Evolutionary conservation across 2,888 invertebrate species (phyloP).

Genomic region (Dolomedes plantarius): DNA sequence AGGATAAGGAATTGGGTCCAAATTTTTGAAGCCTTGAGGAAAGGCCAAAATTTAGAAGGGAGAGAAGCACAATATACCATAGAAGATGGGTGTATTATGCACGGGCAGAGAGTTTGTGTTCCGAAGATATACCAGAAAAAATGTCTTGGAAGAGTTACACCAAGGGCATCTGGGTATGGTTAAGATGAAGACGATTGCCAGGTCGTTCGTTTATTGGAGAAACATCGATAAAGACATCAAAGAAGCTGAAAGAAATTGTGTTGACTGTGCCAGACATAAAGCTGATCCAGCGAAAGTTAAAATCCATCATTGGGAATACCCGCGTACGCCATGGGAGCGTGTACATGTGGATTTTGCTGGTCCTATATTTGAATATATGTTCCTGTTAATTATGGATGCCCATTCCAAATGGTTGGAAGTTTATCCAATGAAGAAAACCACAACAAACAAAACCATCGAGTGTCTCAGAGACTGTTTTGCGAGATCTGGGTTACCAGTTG

Average conservation of each 20-base stretch:
- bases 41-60: neutral
- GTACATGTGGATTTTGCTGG: constrained; percentile 13
- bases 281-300: constrained; percentile 1
- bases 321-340: constrained; percentile 11
- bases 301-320: constrained; percentile 36
- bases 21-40: neutral
- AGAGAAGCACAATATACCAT: neutral
- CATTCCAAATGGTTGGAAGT: constrained; percentile 26
- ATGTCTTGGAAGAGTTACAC: constrained; percentile 13
- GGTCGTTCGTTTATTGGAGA: neutral
- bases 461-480: neutral
- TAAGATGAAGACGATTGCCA: constrained; percentile 26
- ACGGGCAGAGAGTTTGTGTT: neutral
- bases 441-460: neutral
- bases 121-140: neutral
- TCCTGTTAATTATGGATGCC: neutral
- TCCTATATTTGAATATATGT: neutral
- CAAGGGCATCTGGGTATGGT: constrained; percentile 22
- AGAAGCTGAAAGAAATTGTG: neutral
- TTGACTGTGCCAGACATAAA: neutral
- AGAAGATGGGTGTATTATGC: neutral
- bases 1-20: neutral
- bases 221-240: constrained; percentile 21
- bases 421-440: neutral
- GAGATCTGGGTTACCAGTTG: neutral